These are phyloP conservation scores for Perizoma affinitatum DNA, from an alignment of 2,888 invertebrate genomes.

Conservation along the genomic window DNA sequence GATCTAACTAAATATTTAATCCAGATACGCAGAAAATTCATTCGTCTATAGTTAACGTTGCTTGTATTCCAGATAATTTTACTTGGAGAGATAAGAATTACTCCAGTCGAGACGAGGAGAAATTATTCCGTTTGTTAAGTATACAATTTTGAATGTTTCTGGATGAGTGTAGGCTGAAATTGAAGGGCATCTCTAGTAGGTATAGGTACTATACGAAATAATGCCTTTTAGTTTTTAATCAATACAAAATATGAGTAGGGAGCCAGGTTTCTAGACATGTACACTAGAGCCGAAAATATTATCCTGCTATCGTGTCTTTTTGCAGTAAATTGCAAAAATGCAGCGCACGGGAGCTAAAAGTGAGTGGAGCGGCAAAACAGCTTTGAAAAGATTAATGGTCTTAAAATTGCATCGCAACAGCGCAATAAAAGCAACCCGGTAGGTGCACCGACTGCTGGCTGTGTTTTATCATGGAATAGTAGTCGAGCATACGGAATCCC, in stretches of 20 bases:
- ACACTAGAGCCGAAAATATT: conserved; percentile 1
- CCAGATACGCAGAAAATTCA: conserved; percentile 18
- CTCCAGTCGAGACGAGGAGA: conserved; percentile 14
- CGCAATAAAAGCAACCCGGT: conserved; percentile 73
- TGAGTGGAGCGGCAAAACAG: conserved; percentile 63
- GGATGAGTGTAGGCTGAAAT: conserved; percentile 13
- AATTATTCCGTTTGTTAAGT: conserved; percentile 18
- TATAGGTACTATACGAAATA: not conserved
- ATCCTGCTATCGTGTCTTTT: conserved; percentile 1
- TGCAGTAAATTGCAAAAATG: conserved; percentile 39
- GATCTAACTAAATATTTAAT: conserved; percentile 25
- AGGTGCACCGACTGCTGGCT: conserved; percentile 60
- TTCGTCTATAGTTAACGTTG: conserved; percentile 19
- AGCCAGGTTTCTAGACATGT: not conserved
- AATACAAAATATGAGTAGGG: not conserved
- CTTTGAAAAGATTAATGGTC: conserved; percentile 77
- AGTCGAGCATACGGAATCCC: conserved; percentile 42
- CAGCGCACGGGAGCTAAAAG: conserved; percentile 41
- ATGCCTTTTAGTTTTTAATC: not conserved
- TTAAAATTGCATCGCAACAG: conserved; percentile 78
- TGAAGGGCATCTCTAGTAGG: not conserved
- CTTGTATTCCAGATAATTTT: conserved; percentile 24
- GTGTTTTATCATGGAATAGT: conserved; percentile 61
- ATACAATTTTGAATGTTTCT: conserved; percentile 16
- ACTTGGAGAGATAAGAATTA: conserved; percentile 22